Evolutionary conservation across 2,797 vertebrate species (phyloP).

Genomic region (Pseudopleuronectes americanus): DNA sequence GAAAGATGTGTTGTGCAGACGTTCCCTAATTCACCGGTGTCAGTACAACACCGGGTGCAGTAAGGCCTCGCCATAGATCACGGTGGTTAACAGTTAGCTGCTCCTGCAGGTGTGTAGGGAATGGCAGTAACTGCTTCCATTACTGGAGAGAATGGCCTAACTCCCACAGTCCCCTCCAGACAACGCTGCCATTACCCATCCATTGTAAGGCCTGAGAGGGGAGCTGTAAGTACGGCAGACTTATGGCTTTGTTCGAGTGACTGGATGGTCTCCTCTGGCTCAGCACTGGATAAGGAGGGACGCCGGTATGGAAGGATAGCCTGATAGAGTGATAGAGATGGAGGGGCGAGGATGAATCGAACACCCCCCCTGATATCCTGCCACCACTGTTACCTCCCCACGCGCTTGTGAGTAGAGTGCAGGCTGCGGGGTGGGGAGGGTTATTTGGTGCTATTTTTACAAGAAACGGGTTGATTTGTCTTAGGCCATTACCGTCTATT

Average conservation of each 20-base stretch:
- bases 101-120: slow-evolving; percentile 81
- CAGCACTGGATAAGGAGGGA: slow-evolving; percentile 62
- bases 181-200: slow-evolving; percentile 83
- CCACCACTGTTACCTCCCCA: slow-evolving; percentile 37
- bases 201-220: slow-evolving; percentile 81
- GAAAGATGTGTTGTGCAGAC: slow-evolving; percentile 50
- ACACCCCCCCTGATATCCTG: slow-evolving; percentile 42
- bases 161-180: slow-evolving; percentile 79
- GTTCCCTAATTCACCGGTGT: slow-evolving; percentile 69
- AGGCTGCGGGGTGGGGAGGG: slow-evolving; percentile 77
- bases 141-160: slow-evolving; percentile 77
- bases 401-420: slow-evolving; percentile 69
- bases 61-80: slow-evolving; percentile 76
- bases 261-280: slow-evolving; percentile 77
- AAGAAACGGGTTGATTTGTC: slow-evolving; percentile 98
- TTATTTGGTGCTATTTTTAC: slow-evolving; percentile 94
- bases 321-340: slow-evolving; percentile 69
- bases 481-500: slow-evolving; percentile 99
- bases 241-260: slow-evolving; percentile 81
- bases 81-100: slow-evolving; percentile 76
- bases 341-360: slow-evolving; percentile 68
- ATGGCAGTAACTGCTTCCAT: slow-evolving; percentile 81
- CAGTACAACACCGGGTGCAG: slow-evolving; percentile 56
- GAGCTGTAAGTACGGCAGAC: slow-evolving; percentile 83
- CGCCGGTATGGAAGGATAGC: slow-evolving; percentile 56